phyloP scores from a whole-genome alignment of 2,113 vertebrate genomes.

The Egretta garzetta region DNA sequence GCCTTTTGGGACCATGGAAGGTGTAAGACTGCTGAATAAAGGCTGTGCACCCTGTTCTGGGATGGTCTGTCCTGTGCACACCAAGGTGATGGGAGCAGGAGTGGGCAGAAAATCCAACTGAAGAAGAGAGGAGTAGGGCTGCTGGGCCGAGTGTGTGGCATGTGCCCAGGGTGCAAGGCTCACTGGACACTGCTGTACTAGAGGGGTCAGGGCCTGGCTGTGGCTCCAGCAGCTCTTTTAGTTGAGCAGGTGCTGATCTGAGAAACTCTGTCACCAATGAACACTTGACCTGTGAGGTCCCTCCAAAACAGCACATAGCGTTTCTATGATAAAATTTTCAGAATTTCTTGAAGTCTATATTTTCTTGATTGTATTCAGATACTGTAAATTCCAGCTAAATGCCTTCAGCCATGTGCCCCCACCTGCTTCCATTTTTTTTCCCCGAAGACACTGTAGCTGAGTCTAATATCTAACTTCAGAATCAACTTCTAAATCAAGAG shows the following conservation, averaged over 20 bases:
- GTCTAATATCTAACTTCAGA: neutral
- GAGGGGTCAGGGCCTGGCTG: neutral
- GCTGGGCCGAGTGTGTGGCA: neutral
- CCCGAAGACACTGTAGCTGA: neutral
- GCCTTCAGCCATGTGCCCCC: neutral
- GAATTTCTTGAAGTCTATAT: neutral
- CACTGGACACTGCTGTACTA: fast-evolving
- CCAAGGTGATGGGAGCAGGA: neutral
- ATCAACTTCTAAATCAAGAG: neutral
- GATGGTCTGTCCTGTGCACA: neutral
- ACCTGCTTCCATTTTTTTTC: neutral
- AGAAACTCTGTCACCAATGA: neutral
- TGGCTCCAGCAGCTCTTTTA: neutral
- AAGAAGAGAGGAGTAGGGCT: neutral
- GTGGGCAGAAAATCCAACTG: neutral
- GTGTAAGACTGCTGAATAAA: neutral
- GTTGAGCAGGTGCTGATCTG: fast-evolving
- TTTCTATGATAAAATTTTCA: neutral
- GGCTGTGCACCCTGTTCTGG: fast-evolving
- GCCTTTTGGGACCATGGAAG: neutral
- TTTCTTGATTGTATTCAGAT: neutral
- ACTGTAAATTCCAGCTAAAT: neutral
- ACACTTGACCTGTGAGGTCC: neutral
- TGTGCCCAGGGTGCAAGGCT: fast-evolving
- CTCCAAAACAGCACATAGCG: neutral